Evolutionary conservation across 2,888 invertebrate species (phyloP).

Genomic region (Azorinus chamasolen): DNA sequence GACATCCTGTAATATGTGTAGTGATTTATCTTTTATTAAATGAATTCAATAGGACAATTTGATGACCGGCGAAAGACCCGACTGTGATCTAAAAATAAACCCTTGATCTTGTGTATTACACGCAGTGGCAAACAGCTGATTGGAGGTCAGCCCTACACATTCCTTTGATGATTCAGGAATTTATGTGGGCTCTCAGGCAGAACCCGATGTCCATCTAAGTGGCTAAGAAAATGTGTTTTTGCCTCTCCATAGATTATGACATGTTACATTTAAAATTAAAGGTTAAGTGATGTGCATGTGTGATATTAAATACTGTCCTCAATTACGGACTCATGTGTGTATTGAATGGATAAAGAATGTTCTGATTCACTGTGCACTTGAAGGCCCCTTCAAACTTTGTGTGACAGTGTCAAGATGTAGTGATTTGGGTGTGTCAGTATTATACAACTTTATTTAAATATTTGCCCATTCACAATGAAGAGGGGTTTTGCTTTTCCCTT

Average conservation of each 20-base stretch:
- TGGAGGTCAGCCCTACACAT: constrained; percentile 51
- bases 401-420: constrained; percentile 1
- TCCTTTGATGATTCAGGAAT: constrained; percentile 17
- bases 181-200: too few species aligned
- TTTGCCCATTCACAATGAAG: too few species aligned
- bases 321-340: constrained; percentile 1
- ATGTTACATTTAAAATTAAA: too few species aligned
- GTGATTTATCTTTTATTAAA: neutral
- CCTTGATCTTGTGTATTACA: constrained; percentile 35
- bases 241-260: too few species aligned
- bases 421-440: neutral
- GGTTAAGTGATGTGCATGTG: too few species aligned
- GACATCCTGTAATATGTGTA: neutral
- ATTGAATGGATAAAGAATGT: constrained; percentile 12
- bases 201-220: too few species aligned
- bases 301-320: too few species aligned
- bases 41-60: constrained; percentile 1
- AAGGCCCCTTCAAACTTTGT: constrained; percentile 10
- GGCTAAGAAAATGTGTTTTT: too few species aligned
- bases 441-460: too few species aligned
- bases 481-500: too few species aligned
- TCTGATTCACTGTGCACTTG: constrained; percentile 49
- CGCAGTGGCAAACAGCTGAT: constrained; percentile 63
- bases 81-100: constrained; percentile 37
- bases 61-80: constrained; percentile 58